Base-by-base conservation (phyloP, 2,888 invertebrate genomes). In the Oegoconia quadripuncta region DNA sequence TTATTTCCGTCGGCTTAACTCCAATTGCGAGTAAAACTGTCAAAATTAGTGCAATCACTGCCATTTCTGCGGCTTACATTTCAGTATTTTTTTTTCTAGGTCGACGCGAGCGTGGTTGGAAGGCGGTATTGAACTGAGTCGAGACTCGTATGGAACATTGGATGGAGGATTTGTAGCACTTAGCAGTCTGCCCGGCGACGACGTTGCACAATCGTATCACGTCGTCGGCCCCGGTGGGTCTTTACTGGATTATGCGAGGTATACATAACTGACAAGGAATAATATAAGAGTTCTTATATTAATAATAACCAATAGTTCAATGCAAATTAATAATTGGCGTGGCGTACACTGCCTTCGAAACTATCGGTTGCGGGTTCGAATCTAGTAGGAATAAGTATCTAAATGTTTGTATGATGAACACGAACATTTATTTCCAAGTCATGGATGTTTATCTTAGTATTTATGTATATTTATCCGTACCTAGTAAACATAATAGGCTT, bases 121-220 rank as follows among this genome's bases (percentile, higher is more conserved):
- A 63, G 52, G 57, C 48, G 47, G 53, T 55, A n/a, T n/a, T n/a
- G 59, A 54, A 74, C 71, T 72, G 71, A 70, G 48, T 58, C 50
- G 43, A 51, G 63, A 61, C 55, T 11, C 7, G 12, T 29, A 60
- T 43, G 60, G 68, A 65, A 59, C 70, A 62, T 63, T 70, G 71
- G 55, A 62, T 64, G 64, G 71, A 64, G 86, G 84, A 86, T 86
- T 86, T 84, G 78, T 81, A 74, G 86, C 86, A 86, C 86, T 86
- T 87, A 74, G 71, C 57, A 69, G 86, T 84, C 86, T 86, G 84
- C 86, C 75, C 73, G 32, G 12, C 37, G 65, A 53, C 73, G 61
- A 67, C 68, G 72, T 74, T 67, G 67, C 64, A 76, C 74, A 79
- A 74, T 74, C 70, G 76, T 80, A 77, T 78, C 76, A 75, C 66